Evolutionary conservation across 2,888 invertebrate species (phyloP).

Genomic region (Cataglyphis altisquamis): DNA sequence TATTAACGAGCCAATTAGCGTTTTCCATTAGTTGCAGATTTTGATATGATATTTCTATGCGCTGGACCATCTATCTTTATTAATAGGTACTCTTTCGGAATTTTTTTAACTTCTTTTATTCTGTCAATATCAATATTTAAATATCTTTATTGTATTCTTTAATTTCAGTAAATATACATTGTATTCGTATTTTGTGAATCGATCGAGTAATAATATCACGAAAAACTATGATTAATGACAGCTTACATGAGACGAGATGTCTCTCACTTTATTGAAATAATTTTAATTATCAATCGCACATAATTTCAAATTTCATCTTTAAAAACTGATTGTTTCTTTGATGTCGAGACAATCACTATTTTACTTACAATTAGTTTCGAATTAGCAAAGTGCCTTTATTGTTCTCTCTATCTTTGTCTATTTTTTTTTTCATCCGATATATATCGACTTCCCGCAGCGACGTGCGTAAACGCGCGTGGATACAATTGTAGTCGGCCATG

Average conservation of each 20-base stretch:
- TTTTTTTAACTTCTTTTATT: neutral
- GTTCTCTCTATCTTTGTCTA: conserved; percentile 19
- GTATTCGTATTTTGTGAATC: neutral
- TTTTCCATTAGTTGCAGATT: conserved; percentile 61
- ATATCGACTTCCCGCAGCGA: conserved; percentile 40
- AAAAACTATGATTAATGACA: neutral
- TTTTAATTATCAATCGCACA: neutral
- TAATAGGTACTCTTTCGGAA: neutral
- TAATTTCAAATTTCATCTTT: neutral
- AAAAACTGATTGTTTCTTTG: neutral
- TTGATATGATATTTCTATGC: conserved; percentile 41
- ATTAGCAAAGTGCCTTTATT: neutral
- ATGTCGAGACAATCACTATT: neutral
- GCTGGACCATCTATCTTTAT: neutral
- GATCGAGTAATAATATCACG: neutral
- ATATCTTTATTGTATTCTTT: neutral
- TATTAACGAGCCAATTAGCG: conserved; percentile 74
- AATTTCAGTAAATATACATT: neutral
- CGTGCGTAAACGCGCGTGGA: conserved; percentile 37
- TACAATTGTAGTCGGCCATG: conserved; percentile 55
- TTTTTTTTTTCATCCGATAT: conserved; percentile 34
- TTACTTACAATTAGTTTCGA: neutral
- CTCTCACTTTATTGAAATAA: neutral
- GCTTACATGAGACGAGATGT: neutral
- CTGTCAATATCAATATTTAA: neutral